A percentile compares a stretch with the other conserved stretches of the same genome.
Evolutionary conservation across 37 sponge, comb jelly and placozoan genomes (phyloP).

Genomic region (Beroe forskalii): DNA sequence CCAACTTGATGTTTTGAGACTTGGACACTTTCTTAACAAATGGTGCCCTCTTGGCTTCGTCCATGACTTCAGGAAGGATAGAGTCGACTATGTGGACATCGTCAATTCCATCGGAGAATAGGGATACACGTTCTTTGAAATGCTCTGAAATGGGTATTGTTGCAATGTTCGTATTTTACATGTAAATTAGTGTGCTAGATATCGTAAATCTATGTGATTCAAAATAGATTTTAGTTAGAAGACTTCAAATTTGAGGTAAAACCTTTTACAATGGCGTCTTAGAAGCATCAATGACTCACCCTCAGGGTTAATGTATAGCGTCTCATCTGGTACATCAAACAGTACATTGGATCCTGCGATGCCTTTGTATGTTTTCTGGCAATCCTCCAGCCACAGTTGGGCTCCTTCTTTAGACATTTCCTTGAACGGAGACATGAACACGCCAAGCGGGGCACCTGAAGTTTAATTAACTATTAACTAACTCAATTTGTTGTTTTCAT

Average conservation of each 20-base stretch:
- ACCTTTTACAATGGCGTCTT: too few relatives aligned
- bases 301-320: constrained; percentile 38
- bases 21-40: neutral
- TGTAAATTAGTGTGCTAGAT: neutral
- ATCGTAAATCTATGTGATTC: too few relatives aligned
- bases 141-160: constrained; percentile 59
- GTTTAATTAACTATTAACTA: neutral
- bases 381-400: constrained; percentile 41
- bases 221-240: too few relatives aligned
- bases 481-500: neutral
- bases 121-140: constrained; percentile 53
- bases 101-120: constrained; percentile 57
- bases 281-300: too few relatives aligned
- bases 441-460: constrained; percentile 59
- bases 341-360: constrained; percentile 21
- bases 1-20: constrained; percentile 18
- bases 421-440: constrained; percentile 41
- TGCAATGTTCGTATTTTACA: too few relatives aligned
- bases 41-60: neutral
- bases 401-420: constrained; percentile 60
- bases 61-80: constrained; percentile 29
- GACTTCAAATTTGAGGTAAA: too few relatives aligned
- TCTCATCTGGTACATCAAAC: constrained; percentile 65
- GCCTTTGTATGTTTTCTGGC: neutral
- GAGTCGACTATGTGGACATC: constrained; percentile 28